These are phyloP conservation scores for Rhombomys opimus DNA, from an alignment of 2,113 vertebrate species.

Conservation along the genomic window DNA sequence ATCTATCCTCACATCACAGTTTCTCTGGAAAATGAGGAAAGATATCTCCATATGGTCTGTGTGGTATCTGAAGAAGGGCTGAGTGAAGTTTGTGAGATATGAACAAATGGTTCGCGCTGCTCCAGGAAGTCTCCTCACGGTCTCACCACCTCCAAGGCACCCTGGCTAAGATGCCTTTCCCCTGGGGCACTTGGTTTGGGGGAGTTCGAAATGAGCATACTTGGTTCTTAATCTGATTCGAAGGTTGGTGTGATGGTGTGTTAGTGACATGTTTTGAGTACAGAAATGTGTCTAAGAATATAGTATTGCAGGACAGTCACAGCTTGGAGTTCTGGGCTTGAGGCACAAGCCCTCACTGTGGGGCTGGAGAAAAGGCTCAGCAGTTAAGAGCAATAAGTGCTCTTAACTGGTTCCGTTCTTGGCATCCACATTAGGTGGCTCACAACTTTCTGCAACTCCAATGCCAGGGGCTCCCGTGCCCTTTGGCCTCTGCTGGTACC, in stretches of 20 bases:
- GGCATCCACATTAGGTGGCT: not conserved
- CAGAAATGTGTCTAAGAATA: not conserved
- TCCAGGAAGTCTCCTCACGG: not conserved
- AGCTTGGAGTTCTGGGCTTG: not conserved
- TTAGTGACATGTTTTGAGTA: not conserved
- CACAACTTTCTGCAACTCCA: not conserved
- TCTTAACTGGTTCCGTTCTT: not conserved
- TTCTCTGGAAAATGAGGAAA: conserved; percentile 51
- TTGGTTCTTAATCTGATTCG: not conserved
- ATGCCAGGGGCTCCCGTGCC: not conserved
- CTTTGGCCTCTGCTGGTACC: not conserved
- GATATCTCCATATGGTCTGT: not conserved
- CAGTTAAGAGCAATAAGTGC: not conserved
- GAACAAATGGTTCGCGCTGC: not conserved
- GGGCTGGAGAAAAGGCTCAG: not conserved
- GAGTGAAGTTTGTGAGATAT: not conserved
- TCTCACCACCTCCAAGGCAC: not conserved
- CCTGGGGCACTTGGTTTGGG: not conserved
- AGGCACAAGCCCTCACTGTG: not conserved
- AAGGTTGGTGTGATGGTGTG: not conserved
- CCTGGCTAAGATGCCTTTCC: not conserved
- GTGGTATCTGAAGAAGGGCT: not conserved
- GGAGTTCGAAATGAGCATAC: not conserved
- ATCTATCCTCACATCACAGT: not conserved
- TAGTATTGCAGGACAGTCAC: not conserved